Evolutionary conservation across 2,888 invertebrate species (phyloP).

Genomic region (Ectemnius cavifrons): DNA sequence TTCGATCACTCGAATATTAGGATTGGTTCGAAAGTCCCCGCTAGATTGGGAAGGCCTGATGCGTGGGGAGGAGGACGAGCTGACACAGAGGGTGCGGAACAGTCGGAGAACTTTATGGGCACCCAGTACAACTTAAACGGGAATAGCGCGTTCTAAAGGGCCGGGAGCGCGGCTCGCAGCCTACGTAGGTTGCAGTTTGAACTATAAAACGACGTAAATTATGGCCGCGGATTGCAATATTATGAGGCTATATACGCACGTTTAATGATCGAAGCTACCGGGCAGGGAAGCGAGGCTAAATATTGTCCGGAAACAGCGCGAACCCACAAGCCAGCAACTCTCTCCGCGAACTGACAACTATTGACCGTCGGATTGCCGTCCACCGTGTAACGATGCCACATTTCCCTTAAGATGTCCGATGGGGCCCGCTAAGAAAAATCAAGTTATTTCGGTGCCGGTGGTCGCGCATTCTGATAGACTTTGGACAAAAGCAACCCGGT

Average conservation of each 20-base stretch:
- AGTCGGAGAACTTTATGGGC: conserved; percentile 72
- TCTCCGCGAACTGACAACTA: conserved; percentile 60
- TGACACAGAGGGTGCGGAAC: conserved; percentile 56
- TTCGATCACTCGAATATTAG: conserved; percentile 15
- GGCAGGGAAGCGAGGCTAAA: conserved; percentile 67
- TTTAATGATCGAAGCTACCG: conserved; percentile 78
- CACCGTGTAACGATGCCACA: not conserved
- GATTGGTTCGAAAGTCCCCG: conserved; percentile 15
- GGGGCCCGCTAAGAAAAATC: not conserved
- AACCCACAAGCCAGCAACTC: conserved; percentile 44
- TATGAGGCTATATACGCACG: conserved; percentile 78
- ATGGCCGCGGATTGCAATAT: conserved; percentile 78
- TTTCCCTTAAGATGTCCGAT: too few relatives aligned
- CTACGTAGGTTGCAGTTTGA: conserved; percentile 77
- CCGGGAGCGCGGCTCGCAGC: conserved; percentile 64
- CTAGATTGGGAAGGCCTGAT: conserved; percentile 29
- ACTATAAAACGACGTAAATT: conserved; percentile 79
- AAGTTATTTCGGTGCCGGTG: not conserved
- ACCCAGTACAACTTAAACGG: conserved; percentile 74
- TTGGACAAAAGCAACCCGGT: conserved; percentile 41
- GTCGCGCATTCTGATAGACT: too few relatives aligned
- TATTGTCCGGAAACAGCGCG: conserved; percentile 73
- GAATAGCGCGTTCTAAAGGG: conserved; percentile 72
- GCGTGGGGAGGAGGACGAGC: conserved; percentile 23
- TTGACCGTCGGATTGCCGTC: conserved; percentile 56